Conservation (phyloP, 2,888 invertebrate genomes). For the Bugula neritina region DNA sequence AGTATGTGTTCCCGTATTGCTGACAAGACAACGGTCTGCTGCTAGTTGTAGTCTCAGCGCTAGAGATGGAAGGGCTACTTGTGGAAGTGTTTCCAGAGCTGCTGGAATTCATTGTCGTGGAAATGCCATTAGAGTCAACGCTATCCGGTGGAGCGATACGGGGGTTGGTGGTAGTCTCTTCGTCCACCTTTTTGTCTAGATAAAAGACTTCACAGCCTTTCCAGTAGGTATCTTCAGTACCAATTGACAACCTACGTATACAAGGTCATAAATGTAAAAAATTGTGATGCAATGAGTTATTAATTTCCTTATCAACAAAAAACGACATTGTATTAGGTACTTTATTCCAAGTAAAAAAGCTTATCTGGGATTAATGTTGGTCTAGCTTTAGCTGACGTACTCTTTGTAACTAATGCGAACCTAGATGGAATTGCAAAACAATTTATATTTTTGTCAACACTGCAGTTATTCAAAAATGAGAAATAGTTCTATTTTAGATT, state of each 20-base stretch:
- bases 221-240: conserved; percentile 2
- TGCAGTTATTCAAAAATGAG: too few relatives aligned
- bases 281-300: too few relatives aligned
- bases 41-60: not conserved
- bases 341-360: too few relatives aligned
- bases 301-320: too few relatives aligned
- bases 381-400: too few relatives aligned
- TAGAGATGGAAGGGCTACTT: not conserved
- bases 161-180: not conserved
- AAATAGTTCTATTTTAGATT: too few relatives aligned
- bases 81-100: not conserved
- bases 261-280: too few relatives aligned
- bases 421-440: too few relatives aligned
- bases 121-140: not conserved
- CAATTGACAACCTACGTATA: not conserved
- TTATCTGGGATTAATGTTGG: too few relatives aligned
- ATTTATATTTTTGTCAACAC: too few relatives aligned
- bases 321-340: too few relatives aligned
- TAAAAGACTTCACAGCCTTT: conserved; percentile 12
- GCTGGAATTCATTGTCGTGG: not conserved
- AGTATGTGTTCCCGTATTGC: not conserved
- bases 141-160: not conserved
- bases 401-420: too few relatives aligned
- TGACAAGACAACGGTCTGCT: not conserved
- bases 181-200: not conserved